Evolutionary conservation across 1,140 invertebrate genomes (phyloP), one percentile per base, ranked within the genome.

Genomic region (Drosophila truncata): DNA sequence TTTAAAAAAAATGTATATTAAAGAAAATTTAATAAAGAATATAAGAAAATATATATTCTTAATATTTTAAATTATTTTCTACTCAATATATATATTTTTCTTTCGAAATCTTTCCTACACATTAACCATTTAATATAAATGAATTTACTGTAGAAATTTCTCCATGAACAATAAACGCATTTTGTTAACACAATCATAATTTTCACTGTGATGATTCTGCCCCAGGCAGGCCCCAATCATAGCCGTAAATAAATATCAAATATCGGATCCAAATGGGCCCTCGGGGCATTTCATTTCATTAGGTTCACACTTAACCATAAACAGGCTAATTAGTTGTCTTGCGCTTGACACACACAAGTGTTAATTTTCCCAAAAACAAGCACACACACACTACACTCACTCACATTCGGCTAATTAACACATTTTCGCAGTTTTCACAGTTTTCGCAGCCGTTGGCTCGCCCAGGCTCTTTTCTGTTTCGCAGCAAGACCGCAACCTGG

Each of bases 311-410:
- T 75, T 63, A 54, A 55, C 33, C 59, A 46, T 54, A 54, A 63
- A 18, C 47, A 37, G 39, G 41, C 41, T 75, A 74, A 74, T 74
- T 74, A 63, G 47, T 61, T 74, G 54, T 54, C 47, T 41, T 66
- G 47, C 39, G 31, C 23, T 18, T 31, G 74, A 54, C 44, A 52
- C 39, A 58, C 49, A 55, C 84, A 88, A 74, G 84, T 87, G 83
- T 65, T 80, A 73, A 87, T 83, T 88, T 87, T 80, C 84, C 63
- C 84, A 80, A 74, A 72, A 65, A 57, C 42, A 49, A 39, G 11
- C 27, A 50, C 49, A 50, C 47, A 54, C 57, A 57, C 18, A 20
- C 11, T 41, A 46, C 50, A 35, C 25, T 44, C 27, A 14, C 47
- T 47, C 42, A 46, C 69, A 59, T 31, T 73, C 59, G 63, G 66